These are phyloP conservation scores for Sphaerophoria taeniata DNA, from an alignment of 2,888 invertebrate genomes.

Conservation along the genomic window DNA sequence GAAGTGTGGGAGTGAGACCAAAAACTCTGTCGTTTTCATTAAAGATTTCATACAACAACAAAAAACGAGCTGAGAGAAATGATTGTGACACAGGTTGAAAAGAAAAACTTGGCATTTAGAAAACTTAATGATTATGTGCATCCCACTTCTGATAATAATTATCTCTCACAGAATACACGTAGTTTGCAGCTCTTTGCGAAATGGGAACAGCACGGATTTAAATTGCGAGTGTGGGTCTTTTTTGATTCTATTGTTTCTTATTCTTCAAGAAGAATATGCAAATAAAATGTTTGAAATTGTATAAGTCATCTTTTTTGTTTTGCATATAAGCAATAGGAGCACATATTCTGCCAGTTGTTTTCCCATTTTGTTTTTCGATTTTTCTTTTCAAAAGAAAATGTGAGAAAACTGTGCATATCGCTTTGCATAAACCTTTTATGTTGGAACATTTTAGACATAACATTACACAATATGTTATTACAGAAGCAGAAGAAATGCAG, in stretches of 20 bases:
- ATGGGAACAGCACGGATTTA: conserved; percentile 17
- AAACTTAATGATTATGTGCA: conserved; percentile 24
- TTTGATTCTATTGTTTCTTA: conserved; percentile 29
- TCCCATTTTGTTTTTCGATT: not conserved
- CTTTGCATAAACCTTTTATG: conserved; percentile 39
- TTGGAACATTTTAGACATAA: not conserved
- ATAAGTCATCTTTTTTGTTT: conserved; percentile 21
- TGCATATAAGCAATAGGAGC: conserved; percentile 36
- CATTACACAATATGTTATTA: not conserved
- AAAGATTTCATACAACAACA: conserved; percentile 5
- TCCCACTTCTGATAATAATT: conserved; percentile 32
- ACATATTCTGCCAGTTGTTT: not conserved
- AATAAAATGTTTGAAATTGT: not conserved
- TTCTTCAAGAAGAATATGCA: conserved; percentile 24
- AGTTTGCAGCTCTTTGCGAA: not conserved
- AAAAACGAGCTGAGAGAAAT: conserved; percentile 6
- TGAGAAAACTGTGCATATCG: conserved; percentile 19
- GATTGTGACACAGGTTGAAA: not conserved
- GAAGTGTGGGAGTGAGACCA: not conserved
- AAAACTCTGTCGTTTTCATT: conserved; percentile 14
- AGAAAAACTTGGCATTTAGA: conserved; percentile 20
- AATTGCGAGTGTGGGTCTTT: not conserved
- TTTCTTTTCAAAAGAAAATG: not conserved
- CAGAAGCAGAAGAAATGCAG: not conserved
- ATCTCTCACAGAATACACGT: not conserved